Evolutionary conservation across 2,797 vertebrate genomes (phyloP).

Genomic region (Tokudaia muenninki): DNA sequence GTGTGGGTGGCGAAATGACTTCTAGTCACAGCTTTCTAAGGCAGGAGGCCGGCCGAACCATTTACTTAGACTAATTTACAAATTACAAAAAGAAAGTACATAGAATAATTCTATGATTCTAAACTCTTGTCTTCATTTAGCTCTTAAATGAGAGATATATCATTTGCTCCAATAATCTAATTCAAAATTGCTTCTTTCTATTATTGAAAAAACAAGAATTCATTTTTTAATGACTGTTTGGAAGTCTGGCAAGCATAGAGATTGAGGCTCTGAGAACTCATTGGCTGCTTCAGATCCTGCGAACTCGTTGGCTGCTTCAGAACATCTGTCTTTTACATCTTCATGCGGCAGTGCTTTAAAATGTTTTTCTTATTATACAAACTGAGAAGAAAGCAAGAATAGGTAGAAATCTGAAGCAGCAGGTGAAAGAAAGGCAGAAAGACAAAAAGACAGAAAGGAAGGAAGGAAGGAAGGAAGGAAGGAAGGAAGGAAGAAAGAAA

Average conservation of each 20-base stretch:
- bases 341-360: too few relatives aligned
- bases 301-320: background rate
- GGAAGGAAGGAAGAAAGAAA: too few relatives aligned
- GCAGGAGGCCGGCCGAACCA: background rate
- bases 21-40: conserved; percentile 5
- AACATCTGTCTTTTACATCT: background rate
- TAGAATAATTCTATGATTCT: background rate
- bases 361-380: background rate
- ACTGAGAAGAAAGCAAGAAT: background rate
- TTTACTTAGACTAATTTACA: background rate
- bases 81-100: background rate
- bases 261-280: background rate
- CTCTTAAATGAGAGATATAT: background rate
- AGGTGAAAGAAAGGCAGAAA: too few relatives aligned
- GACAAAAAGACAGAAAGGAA: too few relatives aligned
- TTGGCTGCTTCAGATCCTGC: conserved; percentile 5
- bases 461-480: too few relatives aligned
- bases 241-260: conserved; percentile 8
- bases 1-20: conserved; percentile 19
- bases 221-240: background rate
- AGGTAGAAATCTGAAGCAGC: background rate
- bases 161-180: conserved; percentile 17
- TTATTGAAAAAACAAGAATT: conserved; percentile 31
- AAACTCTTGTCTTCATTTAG: conserved; percentile 50
- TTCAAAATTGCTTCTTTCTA: conserved; percentile 14